These are phyloP conservation scores for Malachius bipustulatus DNA, from an alignment of 2,888 invertebrate genomes.

Conservation along the genomic window DNA sequence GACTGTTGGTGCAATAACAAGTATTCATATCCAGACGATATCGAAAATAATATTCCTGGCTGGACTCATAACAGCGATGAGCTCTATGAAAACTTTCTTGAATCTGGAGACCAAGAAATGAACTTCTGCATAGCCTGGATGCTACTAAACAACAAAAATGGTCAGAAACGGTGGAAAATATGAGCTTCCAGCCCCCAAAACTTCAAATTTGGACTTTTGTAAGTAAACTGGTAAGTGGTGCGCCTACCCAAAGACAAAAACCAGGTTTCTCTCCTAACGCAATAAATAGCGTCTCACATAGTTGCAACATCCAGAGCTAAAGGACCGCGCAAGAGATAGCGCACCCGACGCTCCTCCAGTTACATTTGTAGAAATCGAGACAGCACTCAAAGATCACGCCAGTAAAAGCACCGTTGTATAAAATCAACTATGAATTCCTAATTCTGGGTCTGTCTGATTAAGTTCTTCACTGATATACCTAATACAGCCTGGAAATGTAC, in stretches of 20 bases:
- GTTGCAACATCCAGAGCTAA: slow-evolving; percentile 4
- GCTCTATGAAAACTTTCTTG: slow-evolving; percentile 12
- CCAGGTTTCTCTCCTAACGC: no score
- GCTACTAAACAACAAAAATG: slow-evolving; percentile 12
- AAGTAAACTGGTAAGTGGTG: slow-evolving; percentile 9
- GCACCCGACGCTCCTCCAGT: slow-evolving; percentile 6
- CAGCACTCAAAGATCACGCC: no score
- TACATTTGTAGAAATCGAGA: slow-evolving; percentile 6
- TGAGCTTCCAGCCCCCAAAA: slow-evolving; percentile 12
- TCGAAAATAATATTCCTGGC: no score
- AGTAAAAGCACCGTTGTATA: slow-evolving; percentile 5
- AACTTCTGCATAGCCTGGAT: slow-evolving; percentile 12
- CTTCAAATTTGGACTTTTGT: slow-evolving; percentile 9
- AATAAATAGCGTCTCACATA: no score
- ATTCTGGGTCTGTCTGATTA: no score
- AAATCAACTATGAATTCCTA: slow-evolving; percentile 8
- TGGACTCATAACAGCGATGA: slow-evolving; percentile 14
- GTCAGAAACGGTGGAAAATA: slow-evolving; percentile 12
- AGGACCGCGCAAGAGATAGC: slow-evolving; percentile 4
- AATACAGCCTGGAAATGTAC: no score
- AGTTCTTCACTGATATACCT: no score
- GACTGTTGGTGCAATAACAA: no score
- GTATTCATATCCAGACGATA: no score
- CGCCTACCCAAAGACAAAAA: slow-evolving; percentile 6
- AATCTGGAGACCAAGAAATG: slow-evolving; percentile 8